These are phyloP conservation scores for Porites evermanni DNA, from an alignment of 92 coral and sea anemone genomes.

Conservation along the genomic window DNA sequence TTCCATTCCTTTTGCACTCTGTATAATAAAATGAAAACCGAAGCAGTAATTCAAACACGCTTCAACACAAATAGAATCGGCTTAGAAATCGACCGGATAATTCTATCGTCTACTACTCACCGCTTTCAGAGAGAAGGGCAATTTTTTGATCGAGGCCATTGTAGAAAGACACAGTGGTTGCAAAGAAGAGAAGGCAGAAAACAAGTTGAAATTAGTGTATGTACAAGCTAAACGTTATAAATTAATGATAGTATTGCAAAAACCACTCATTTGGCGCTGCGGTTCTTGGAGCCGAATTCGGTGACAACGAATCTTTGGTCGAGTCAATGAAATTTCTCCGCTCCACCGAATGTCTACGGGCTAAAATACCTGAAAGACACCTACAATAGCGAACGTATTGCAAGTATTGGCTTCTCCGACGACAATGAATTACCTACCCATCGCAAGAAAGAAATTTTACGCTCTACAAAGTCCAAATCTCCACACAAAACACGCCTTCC, in stretches of 20 bases:
- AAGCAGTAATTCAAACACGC: background rate
- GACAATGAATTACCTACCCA: conserved; percentile 64
- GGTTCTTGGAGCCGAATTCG: background rate
- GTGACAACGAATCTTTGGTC: too few relatives aligned
- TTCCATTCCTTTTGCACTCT: conserved; percentile 98
- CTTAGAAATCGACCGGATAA: background rate
- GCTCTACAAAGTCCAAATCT: conserved; percentile 42
- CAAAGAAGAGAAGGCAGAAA: conserved; percentile 33
- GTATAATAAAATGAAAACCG: conserved; percentile 13
- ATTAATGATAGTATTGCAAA: conserved; percentile 47
- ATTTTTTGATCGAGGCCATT: conserved; percentile 56
- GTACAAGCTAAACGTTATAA: conserved; percentile 51
- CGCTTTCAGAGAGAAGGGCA: conserved; percentile 38
- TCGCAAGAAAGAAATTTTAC: conserved; percentile 50
- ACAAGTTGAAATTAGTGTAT: conserved; percentile 17
- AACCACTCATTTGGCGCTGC: conserved; percentile 13
- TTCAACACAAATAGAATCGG: background rate
- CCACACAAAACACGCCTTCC: conserved; percentile 75
- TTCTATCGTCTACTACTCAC: conserved; percentile 27
- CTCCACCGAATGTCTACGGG: background rate
- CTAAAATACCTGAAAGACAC: conserved; percentile 15
- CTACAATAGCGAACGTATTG: conserved; percentile 16
- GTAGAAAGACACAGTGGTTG: conserved; percentile 1
- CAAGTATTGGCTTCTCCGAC: conserved; percentile 20
- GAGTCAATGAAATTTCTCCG: background rate